These are phyloP conservation scores for Cryptocephalus moraei DNA, from an alignment of 2,888 invertebrate genomes.

Conservation along the genomic window DNA sequence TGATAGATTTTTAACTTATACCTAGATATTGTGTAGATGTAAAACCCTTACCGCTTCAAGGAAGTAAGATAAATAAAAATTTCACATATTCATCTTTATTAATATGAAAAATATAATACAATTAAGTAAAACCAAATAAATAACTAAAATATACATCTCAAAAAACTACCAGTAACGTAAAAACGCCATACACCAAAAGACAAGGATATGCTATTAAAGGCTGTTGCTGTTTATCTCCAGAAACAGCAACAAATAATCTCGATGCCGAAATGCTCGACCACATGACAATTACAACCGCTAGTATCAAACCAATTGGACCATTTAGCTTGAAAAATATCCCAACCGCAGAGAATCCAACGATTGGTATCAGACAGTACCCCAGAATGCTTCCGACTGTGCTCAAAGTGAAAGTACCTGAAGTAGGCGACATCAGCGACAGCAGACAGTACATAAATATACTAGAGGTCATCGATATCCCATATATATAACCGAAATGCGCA, in stretches of 20 bases:
- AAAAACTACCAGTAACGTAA: conserved; percentile 66
- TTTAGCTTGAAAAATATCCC: conserved; percentile 71
- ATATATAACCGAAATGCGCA: conserved; percentile 87
- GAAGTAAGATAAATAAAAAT: too few relatives aligned
- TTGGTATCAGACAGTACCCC: conserved; percentile 88
- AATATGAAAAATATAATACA: background rate
- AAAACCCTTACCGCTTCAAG: too few relatives aligned
- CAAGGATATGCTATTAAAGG: conserved; percentile 87
- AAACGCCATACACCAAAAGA: conserved; percentile 84
- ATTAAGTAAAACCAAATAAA: background rate
- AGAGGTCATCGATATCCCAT: conserved; percentile 83
- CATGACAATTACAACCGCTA: conserved; percentile 59
- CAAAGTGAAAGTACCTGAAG: conserved; percentile 60
- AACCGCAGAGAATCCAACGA: conserved; percentile 74
- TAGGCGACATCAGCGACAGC: conserved; percentile 66
- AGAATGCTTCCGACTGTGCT: conserved; percentile 77
- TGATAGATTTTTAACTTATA: too few relatives aligned
- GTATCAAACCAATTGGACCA: conserved; percentile 54
- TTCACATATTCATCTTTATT: background rate
- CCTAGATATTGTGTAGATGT: too few relatives aligned
- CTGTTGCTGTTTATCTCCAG: conserved; percentile 78
- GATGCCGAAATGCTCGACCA: conserved; percentile 93
- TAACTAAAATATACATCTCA: conserved; percentile 53
- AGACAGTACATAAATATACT: conserved; percentile 84
- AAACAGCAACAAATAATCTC: conserved; percentile 82